Conservation (phyloP, 2,113 vertebrate species). For the Gopherus evgoodei region DNA sequence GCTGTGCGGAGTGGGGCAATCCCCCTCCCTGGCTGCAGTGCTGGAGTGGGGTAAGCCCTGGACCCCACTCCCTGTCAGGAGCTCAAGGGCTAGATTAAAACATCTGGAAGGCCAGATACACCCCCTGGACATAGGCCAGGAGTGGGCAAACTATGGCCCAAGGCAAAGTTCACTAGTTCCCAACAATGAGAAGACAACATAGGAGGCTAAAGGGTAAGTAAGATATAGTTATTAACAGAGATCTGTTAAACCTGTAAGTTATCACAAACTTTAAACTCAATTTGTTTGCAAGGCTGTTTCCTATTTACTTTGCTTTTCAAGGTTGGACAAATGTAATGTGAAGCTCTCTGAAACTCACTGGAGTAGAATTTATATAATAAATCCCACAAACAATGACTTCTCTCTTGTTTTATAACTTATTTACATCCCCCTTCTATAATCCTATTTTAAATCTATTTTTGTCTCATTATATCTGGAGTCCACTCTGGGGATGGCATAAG, state of each 20-base stretch:
- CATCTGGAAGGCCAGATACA: no score
- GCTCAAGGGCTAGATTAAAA: no score
- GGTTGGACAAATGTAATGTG: neutral
- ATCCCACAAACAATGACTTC: neutral
- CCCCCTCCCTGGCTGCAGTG: no score
- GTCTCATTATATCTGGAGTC: neutral
- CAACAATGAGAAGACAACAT: neutral
- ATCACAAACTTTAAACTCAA: neutral
- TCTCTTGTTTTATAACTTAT: neutral
- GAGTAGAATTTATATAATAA: neutral
- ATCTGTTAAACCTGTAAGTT: neutral
- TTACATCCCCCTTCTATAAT: neutral
- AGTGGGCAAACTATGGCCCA: neutral
- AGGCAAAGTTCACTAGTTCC: neutral
- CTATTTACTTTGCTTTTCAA: neutral
- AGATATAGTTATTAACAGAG: neutral
- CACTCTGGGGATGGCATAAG: neutral
- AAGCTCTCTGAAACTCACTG: neutral
- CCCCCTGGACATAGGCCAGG: no score
- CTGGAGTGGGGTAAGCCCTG: no score
- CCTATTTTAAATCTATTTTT: neutral
- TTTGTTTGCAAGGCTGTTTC: neutral
- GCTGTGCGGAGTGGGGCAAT: no score
- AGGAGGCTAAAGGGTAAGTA: neutral
- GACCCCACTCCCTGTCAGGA: no score